Base-by-base conservation (phyloP, 2,888 invertebrate species). In the Drosophila mercatorum region DNA sequence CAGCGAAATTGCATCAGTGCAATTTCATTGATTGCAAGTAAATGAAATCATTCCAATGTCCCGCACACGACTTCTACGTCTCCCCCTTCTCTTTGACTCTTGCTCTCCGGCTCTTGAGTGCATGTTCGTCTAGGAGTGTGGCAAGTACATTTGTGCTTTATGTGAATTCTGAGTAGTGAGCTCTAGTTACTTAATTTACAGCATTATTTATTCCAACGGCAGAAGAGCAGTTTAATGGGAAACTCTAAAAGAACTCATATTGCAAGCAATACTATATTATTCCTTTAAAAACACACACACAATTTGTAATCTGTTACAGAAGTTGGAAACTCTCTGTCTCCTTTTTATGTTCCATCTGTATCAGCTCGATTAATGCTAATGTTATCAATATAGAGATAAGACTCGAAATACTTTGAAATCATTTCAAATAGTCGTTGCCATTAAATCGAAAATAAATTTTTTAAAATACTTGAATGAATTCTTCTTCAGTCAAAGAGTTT, bases 1-100 rank as follows among this genome's bases (percentile, higher is more conserved):
- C 69, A 71, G 71, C 80, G 68, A 83, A 86, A 86, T 86, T 86
- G 90, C 87, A 88, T 88, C 90, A 68, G 87, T 77, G 79, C 90
- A 86, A 90, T 90, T 86, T 86, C 89, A 86, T 86, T 86, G 86
- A 86, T 86, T 90, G 90, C 89, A 88, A 86, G 89, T 88, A 86
- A 86, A 86, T 86, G 86, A 86, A 86, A 90, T 86, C 86, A 86
- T 90, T 88, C 75, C 75, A 57, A 36, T 63, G 74, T 71, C 41
- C 36, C 61, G 66, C 47, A 51, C 34, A 44, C 68, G 49, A 44
- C 68, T 64, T 36, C 41, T 12, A 14, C 52, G 14, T 4, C 28
- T 31, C 14, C 40, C 41, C 11, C 26, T 14, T 6, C 26, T 28
- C 14, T 28, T 22, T 22, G 22, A 5, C n/a, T 43, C 34, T 10